A percentile compares a stretch with the other conserved stretches of the same genome.
phyloP scores from a whole-genome alignment of 2,797 vertebrate genomes.

The Garrulus glandarius region DNA sequence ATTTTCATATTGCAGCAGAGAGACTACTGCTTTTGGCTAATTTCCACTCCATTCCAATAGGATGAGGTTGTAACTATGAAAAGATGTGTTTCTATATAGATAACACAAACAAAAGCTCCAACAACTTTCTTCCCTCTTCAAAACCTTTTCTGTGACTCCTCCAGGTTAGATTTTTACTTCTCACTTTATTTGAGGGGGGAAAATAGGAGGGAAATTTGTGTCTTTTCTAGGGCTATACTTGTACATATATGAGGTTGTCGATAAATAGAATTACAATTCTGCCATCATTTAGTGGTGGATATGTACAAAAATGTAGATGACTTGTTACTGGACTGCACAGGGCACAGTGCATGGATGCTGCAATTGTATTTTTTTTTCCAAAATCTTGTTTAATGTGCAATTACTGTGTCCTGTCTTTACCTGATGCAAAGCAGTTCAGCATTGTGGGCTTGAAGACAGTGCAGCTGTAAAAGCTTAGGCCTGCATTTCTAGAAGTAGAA shows the following conservation, averaged over 20 bases:
- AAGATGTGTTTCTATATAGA: background rate
- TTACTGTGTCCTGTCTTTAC: background rate
- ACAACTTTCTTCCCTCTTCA: background rate
- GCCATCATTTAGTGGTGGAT: background rate
- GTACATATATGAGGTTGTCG: background rate
- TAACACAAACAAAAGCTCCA: background rate
- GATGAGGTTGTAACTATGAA: background rate
- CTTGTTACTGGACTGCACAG: background rate
- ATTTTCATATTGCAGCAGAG: background rate
- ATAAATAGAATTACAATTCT: background rate
- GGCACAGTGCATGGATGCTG: background rate
- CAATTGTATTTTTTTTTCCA: background rate
- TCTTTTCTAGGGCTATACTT: background rate
- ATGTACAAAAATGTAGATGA: background rate
- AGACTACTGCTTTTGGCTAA: conserved; percentile 49
- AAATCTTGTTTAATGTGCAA: background rate
- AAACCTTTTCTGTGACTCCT: background rate
- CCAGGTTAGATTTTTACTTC: background rate
- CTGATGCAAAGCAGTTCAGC: background rate
- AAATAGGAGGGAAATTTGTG: background rate
- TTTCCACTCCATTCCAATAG: conserved; percentile 25
- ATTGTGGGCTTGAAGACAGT: background rate
- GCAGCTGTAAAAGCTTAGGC: background rate
- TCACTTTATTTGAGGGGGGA: background rate
- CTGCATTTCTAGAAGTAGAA: background rate